Conservation (phyloP, 2,113 vertebrate genomes). For the Microtus richardsoni region DNA sequence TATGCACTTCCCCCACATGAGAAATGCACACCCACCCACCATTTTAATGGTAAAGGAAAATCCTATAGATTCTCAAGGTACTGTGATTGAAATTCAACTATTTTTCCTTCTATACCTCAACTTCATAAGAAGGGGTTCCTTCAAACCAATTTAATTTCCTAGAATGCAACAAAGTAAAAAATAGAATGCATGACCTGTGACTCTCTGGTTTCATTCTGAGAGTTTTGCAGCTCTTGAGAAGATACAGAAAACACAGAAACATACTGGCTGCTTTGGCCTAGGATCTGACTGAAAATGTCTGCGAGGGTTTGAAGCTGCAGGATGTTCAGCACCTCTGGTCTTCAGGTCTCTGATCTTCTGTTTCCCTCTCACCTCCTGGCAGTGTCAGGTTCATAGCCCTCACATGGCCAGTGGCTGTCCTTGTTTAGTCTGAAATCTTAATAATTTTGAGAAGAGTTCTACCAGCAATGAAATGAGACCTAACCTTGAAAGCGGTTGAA, state of each 20-base stretch:
- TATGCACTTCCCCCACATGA: too few relatives aligned
- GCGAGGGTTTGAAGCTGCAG: background rate
- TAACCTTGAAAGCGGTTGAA: constrained; percentile 33
- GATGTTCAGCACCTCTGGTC: background rate
- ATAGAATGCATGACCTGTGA: constrained; percentile 12
- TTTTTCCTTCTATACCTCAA: background rate
- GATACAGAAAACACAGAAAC: background rate
- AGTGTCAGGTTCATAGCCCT: background rate
- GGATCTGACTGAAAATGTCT: background rate
- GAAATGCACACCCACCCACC: background rate
- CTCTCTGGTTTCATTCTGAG: constrained; percentile 20
- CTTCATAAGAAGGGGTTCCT: constrained; percentile 22
- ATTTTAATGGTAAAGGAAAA: constrained; percentile 45
- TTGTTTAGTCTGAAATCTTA: background rate
- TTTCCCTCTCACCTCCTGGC: background rate
- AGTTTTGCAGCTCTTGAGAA: background rate
- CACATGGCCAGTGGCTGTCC: background rate
- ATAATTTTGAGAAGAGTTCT: constrained; percentile 35
- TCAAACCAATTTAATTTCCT: constrained; percentile 43
- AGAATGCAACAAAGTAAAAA: background rate
- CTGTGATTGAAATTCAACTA: background rate
- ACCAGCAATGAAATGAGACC: constrained; percentile 19
- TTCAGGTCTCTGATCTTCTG: background rate
- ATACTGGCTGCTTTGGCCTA: background rate
- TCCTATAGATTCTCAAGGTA: background rate